Evolutionary conservation across 2,888 invertebrate genomes (phyloP), one percentile per base, ranked within the genome.

Genomic region (Euplexia lucipara): DNA sequence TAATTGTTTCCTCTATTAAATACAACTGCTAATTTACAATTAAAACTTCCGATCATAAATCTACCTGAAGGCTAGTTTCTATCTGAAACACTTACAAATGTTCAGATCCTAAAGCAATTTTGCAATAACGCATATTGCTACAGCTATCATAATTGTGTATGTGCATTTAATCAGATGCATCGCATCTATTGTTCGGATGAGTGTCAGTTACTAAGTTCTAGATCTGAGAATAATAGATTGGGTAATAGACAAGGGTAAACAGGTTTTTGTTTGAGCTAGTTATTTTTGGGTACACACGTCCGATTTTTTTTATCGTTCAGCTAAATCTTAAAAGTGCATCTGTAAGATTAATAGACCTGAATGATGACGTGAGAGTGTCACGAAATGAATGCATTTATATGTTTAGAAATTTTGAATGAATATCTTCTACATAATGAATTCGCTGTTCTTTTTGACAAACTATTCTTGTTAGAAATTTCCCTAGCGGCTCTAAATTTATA

Each of bases 141-240:
- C 56, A 67, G 52, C 47, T 54, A 71, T 70, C 78, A 77, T 82
- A 79, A 73, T 64, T 45, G 45, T 62, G 63, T 64, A 67, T 69
- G 59, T 66, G 70, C 71, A 65, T 72, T 67, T 71, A 62, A 65
- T 77, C 59, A 53, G 75, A 72, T 80, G 75, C 53, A 80, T 72
- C 75, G 41, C 65, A 49, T 66, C 74, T 72, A 75, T 77, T 73
- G 70, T 77, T 78, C 39, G 49, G 61, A 54, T 61, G 41, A 71
- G 58, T 66, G 41, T 68, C 67, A 62, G 62, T 53, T 75, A 66
- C 42, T 53, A 58, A 67, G 65, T 69, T 56, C 68, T 49, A 77
- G 51, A 79, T 79, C 8, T 51, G 42, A 61, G 68, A 72, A 81
- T 81, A 69, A 71, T 75, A 37, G 57, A 54, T 79, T 75, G 45